These are phyloP conservation scores for Caenorhabditis inopinata DNA, from an alignment of 1,140 invertebrate genomes.

Conservation along the genomic window DNA sequence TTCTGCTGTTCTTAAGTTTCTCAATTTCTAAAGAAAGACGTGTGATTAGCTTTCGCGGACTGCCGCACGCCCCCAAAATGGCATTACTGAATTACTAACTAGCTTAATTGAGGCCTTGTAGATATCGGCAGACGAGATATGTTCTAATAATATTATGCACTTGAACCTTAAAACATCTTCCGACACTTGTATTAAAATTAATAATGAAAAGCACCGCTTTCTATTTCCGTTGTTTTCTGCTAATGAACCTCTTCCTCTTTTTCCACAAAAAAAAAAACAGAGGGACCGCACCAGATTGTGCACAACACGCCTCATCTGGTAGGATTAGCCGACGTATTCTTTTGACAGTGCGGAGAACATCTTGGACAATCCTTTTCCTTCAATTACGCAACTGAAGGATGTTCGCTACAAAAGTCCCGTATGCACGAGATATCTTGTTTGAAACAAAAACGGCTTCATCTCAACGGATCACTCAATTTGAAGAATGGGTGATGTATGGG, in stretches of 20 bases:
- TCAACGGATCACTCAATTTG: background rate
- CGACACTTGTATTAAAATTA: conserved; percentile 6
- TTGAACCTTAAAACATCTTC: background rate
- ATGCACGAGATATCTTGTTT: background rate
- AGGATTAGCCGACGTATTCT: background rate
- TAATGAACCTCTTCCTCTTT: conserved; percentile 9
- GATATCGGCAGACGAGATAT: background rate
- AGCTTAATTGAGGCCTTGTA: background rate
- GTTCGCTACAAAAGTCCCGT: background rate
- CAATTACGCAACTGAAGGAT: conserved; percentile 26
- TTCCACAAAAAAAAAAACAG: background rate
- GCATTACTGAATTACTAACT: background rate
- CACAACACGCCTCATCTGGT: background rate
- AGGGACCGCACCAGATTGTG: conserved; percentile 5
- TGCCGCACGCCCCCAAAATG: too few relatives aligned
- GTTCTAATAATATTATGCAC: conserved; percentile 26
- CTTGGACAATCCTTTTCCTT: background rate
- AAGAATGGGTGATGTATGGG: too few relatives aligned
- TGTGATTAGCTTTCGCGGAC: background rate
- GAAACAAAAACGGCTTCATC: background rate
- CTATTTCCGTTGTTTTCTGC: background rate
- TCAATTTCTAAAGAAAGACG: background rate
- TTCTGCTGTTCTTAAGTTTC: too few relatives aligned
- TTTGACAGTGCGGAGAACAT: conserved; percentile 5
- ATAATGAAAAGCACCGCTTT: background rate